Evolutionary conservation across 2,797 vertebrate species (phyloP).

Genomic region (Xerus rutilus): DNA sequence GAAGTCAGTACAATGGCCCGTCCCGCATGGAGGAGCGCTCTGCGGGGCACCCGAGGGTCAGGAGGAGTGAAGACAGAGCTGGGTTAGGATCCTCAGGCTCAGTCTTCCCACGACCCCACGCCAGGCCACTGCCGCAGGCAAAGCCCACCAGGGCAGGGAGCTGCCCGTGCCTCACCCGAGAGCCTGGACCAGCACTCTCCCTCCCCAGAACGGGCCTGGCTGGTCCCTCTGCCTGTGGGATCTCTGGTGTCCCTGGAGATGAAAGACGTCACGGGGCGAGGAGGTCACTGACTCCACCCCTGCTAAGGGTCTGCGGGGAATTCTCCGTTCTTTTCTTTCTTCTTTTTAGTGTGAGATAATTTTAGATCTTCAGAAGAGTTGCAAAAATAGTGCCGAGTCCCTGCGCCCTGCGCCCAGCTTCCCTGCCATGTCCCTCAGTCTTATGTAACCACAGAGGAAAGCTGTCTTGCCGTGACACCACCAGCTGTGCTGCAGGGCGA

Average conservation of each 20-base stretch:
- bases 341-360: conserved; percentile 65
- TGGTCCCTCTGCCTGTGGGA: no score
- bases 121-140: fast-evolving
- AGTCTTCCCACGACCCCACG: neutral
- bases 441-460: conserved; percentile 2
- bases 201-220: neutral
- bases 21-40: neutral
- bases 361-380: conserved; percentile 67
- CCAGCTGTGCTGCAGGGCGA: neutral
- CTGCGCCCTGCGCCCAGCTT: conserved; percentile 33
- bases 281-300: neutral
- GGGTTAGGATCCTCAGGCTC: neutral
- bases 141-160: no score
- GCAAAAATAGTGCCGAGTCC: conserved; percentile 68
- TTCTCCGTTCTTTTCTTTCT: neutral
- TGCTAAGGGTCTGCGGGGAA: neutral
- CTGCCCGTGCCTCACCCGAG: no score
- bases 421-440: neutral
- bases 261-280: neutral
- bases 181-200: neutral
- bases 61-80: neutral
- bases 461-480: neutral
- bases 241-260: neutral
- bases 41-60: neutral
- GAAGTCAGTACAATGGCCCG: neutral